Conservation (phyloP, 2,797 vertebrate genomes). For the Gorsachius magnificus region DNA sequence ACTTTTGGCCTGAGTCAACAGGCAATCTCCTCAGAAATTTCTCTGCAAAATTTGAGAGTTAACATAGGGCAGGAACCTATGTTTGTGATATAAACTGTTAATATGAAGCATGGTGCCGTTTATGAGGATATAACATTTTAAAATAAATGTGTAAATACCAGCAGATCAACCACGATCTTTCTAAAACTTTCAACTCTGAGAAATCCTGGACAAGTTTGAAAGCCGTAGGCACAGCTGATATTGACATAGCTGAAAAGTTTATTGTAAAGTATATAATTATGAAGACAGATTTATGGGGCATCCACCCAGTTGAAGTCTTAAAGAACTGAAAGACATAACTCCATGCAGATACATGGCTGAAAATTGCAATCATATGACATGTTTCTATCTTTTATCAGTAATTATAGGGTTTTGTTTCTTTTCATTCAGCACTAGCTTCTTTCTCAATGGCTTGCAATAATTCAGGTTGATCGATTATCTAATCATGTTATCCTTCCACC, state of each 20-base stretch:
- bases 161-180: background rate
- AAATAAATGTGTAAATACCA: background rate
- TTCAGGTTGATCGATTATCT: slow-evolving; percentile 79
- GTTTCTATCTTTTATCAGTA: slow-evolving; percentile 82
- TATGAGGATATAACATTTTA: background rate
- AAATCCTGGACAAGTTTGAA: background rate
- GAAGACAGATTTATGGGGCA: background rate
- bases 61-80: background rate
- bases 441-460: slow-evolving; percentile 80
- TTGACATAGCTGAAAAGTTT: background rate
- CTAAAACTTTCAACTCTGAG: background rate
- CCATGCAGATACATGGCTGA: slow-evolving; percentile 56
- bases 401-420: slow-evolving; percentile 84
- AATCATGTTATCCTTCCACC: slow-evolving; percentile 60
- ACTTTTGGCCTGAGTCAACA: background rate
- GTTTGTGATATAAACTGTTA: no score
- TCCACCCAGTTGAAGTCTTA: background rate
- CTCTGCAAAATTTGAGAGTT: background rate
- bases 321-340: background rate
- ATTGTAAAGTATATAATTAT: background rate
- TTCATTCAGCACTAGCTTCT: slow-evolving; percentile 83
- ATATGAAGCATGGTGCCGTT: background rate
- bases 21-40: background rate
- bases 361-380: slow-evolving; percentile 69
- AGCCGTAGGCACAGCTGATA: background rate